phyloP scores from a whole-genome alignment of 2,113 vertebrate species.

The Scomber japonicus region DNA sequence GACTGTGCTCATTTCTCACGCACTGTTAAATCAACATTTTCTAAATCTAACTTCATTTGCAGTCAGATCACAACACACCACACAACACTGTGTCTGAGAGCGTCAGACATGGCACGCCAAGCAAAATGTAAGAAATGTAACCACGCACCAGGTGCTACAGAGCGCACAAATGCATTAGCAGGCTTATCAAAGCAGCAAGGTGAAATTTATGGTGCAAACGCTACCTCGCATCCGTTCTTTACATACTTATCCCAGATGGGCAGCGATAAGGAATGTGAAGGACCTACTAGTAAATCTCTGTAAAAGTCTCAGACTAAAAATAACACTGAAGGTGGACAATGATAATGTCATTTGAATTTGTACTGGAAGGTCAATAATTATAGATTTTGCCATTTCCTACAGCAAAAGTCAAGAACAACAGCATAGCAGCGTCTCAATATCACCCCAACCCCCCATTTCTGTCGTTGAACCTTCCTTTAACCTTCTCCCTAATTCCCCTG shows the following conservation, averaged over 20 bases:
- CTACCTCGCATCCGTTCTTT: conserved; percentile 14
- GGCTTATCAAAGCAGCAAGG: conserved; percentile 3
- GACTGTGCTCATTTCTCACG: neutral
- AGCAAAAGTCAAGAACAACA: conserved; percentile 21
- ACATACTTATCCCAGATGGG: conserved; percentile 25
- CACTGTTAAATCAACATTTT: neutral
- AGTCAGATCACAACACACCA: neutral
- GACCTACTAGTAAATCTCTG: conserved; percentile 10
- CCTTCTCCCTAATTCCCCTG: conserved; percentile 24
- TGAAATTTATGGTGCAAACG: conserved; percentile 41
- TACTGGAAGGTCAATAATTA: neutral
- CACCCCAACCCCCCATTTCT: neutral
- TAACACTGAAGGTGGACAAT: neutral
- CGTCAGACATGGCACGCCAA: neutral
- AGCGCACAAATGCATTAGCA: conserved; percentile 30
- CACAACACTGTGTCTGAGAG: neutral
- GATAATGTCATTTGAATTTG: neutral
- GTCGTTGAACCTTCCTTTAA: conserved; percentile 24
- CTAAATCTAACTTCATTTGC: neutral
- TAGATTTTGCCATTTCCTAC: conserved; percentile 7
- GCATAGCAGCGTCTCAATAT: neutral
- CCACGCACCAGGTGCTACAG: conserved; percentile 13
- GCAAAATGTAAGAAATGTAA: conserved; percentile 20
- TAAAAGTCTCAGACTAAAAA: neutral
- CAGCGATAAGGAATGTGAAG: neutral